These are phyloP conservation scores for Leucophenga varia DNA, from an alignment of 1,140 invertebrate species.

Conservation along the genomic window DNA sequence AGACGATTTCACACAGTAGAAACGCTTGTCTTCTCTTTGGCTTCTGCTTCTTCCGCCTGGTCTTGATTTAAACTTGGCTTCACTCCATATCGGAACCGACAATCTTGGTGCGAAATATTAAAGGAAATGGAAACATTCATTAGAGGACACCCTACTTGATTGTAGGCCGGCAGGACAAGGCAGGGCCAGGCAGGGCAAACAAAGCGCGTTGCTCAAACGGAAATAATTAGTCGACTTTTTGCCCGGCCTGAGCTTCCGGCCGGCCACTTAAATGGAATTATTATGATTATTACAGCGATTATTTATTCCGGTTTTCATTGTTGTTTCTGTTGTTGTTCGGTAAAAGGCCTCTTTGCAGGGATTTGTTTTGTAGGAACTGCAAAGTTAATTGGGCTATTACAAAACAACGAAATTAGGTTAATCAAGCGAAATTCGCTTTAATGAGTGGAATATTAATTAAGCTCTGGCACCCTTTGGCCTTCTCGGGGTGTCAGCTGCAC, in stretches of 20 bases:
- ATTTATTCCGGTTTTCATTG: no score
- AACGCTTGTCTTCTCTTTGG: no score
- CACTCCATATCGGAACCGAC: no score
- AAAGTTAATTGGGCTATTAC: slow-evolving; percentile 25
- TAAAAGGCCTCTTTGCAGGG: slow-evolving; percentile 18
- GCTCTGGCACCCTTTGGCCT: background rate
- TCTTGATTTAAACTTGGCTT: no score
- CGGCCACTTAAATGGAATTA: slow-evolving; percentile 9
- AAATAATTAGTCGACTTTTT: slow-evolving; percentile 37
- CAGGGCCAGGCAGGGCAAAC: no score
- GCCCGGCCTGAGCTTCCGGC: slow-evolving; percentile 21
- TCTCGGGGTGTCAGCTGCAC: slow-evolving; percentile 9
- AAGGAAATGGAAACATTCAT: no score
- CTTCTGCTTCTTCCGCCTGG: no score
- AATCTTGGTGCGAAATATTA: no score
- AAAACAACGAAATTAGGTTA: slow-evolving; percentile 21
- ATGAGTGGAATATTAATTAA: slow-evolving; percentile 17
- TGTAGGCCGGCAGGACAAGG: slow-evolving; percentile 3
- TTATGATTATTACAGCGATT: slow-evolving; percentile 31
- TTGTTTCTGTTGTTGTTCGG: no score
- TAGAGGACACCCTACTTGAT: no score
- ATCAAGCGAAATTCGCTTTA: slow-evolving; percentile 27
- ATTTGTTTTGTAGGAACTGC: slow-evolving; percentile 25
- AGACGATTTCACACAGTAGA: no score
- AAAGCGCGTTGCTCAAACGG: slow-evolving; percentile 19